Conservation (phyloP, 2,113 vertebrate species). For the Chaenocephalus aceratus region DNA sequence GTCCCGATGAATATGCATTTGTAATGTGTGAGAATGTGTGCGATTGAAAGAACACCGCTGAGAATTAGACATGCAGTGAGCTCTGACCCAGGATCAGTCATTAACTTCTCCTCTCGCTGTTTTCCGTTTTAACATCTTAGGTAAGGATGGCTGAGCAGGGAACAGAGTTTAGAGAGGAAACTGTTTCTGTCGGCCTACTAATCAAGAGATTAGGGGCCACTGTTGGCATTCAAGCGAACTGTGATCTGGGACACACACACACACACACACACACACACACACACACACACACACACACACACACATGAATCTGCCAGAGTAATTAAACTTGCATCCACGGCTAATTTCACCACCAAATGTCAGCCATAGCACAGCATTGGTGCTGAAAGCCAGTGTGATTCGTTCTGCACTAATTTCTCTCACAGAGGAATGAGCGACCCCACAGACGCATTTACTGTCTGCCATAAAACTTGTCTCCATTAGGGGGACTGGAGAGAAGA, state of each 20-base stretch:
- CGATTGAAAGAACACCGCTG: constrained; percentile 8
- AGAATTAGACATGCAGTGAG: constrained; percentile 46
- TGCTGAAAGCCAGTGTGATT: constrained; percentile 73
- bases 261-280: constrained; percentile 33
- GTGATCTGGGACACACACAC: constrained; percentile 61
- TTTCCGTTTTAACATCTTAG: constrained; percentile 65
- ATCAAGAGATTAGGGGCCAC: constrained; percentile 84
- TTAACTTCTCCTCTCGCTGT: constrained; percentile 59
- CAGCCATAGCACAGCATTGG: constrained; percentile 62
- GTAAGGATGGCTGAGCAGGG: constrained; percentile 69
- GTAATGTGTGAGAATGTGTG: constrained; percentile 20
- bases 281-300: constrained; percentile 30
- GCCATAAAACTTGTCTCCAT: constrained; percentile 80
- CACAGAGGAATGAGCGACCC: constrained; percentile 71
- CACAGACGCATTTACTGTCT: constrained; percentile 77
- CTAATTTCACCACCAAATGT: constrained; percentile 84
- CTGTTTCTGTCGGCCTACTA: constrained; percentile 80
- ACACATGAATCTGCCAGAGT: constrained; percentile 62
- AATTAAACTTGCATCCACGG: constrained; percentile 77
- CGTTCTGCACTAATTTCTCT: constrained; percentile 78
- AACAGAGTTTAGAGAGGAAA: constrained; percentile 71
- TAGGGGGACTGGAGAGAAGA: constrained; percentile 54
- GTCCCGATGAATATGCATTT: constrained; percentile 26
- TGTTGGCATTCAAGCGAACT: constrained; percentile 73
- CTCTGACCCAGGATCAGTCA: constrained; percentile 49